A percentile compares a stretch with the other conserved stretches of the same genome.
Conservation (phyloP, 2,113 vertebrate species). For the Crypturellus undulatus region DNA sequence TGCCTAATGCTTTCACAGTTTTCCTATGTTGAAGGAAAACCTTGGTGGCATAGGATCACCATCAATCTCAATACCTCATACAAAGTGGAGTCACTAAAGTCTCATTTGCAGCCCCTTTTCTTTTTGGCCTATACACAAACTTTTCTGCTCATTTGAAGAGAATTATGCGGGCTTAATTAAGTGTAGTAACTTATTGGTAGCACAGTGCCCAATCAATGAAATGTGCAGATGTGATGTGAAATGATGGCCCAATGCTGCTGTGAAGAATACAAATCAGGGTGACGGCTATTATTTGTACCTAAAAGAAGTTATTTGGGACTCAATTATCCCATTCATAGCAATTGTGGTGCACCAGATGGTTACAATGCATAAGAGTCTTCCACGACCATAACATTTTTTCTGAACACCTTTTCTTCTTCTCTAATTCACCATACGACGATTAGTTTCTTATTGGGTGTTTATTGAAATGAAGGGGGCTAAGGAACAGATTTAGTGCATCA, state of each 20-base stretch:
- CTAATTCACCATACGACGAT: conserved; percentile 87
- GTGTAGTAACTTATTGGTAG: conserved; percentile 92
- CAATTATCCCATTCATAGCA: conserved; percentile 85
- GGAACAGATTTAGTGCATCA: conserved; percentile 76
- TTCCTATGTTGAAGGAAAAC: conserved; percentile 80
- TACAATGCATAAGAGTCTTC: conserved; percentile 86
- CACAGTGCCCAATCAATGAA: conserved; percentile 81
- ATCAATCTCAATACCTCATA: conserved; percentile 84
- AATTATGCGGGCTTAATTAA: conserved; percentile 92
- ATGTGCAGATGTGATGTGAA: conserved; percentile 93
- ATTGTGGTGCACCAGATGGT: conserved; percentile 89
- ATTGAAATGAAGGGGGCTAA: conserved; percentile 77
- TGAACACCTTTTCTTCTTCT: conserved; percentile 85
- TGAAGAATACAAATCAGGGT: conserved; percentile 88
- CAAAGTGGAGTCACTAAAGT: conserved; percentile 84
- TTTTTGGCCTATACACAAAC: conserved; percentile 79
- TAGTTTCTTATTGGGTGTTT: conserved; percentile 87
- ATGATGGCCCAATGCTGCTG: conserved; percentile 78
- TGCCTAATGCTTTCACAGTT: conserved; percentile 83
- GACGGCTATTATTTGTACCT: conserved; percentile 80
- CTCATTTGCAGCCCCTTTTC: conserved; percentile 84
- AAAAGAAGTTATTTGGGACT: conserved; percentile 90
- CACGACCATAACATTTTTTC: conserved; percentile 81
- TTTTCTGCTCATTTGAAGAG: conserved; percentile 82
- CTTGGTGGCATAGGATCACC: conserved; percentile 85